These are phyloP conservation scores for Arge pagana DNA, from an alignment of 2,888 invertebrate species.

Conservation along the genomic window DNA sequence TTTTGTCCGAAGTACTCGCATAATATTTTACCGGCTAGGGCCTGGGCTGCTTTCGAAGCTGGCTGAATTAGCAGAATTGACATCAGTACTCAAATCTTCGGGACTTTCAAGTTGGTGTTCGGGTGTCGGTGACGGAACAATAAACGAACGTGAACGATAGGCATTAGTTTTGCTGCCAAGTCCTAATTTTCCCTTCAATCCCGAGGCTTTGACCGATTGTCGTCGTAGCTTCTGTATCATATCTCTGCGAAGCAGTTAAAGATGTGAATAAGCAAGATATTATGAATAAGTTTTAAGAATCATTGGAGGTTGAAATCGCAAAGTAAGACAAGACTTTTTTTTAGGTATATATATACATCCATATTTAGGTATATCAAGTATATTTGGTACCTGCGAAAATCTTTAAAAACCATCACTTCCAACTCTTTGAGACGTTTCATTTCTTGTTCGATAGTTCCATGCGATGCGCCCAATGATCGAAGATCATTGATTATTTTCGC, in stretches of 20 bases:
- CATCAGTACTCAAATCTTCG: conserved; percentile 49
- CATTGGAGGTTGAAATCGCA: neutral
- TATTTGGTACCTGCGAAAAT: conserved; percentile 72
- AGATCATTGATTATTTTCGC: conserved; percentile 94
- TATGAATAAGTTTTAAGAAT: conserved; percentile 5
- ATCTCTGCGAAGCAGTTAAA: conserved; percentile 67
- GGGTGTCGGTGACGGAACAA: conserved; percentile 70
- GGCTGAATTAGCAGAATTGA: conserved; percentile 61
- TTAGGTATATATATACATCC: neutral
- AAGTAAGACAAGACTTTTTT: neutral
- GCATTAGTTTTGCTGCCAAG: conserved; percentile 66
- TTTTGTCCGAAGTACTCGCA: neutral
- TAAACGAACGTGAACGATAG: conserved; percentile 77
- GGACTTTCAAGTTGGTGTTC: conserved; percentile 64
- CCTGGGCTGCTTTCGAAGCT: conserved; percentile 77
- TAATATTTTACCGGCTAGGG: conserved; percentile 60
- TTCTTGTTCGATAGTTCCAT: conserved; percentile 90
- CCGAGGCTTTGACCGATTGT: conserved; percentile 79
- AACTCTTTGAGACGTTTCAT: conserved; percentile 89
- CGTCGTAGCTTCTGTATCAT: conserved; percentile 89
- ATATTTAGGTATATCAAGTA: neutral
- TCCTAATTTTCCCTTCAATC: conserved; percentile 80
- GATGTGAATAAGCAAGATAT: conserved; percentile 11
- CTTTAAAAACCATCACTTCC: conserved; percentile 92
- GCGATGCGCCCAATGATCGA: conserved; percentile 83